These are phyloP conservation scores for Dicaeum eximium DNA, from an alignment of 2,113 vertebrate genomes.

Conservation along the genomic window DNA sequence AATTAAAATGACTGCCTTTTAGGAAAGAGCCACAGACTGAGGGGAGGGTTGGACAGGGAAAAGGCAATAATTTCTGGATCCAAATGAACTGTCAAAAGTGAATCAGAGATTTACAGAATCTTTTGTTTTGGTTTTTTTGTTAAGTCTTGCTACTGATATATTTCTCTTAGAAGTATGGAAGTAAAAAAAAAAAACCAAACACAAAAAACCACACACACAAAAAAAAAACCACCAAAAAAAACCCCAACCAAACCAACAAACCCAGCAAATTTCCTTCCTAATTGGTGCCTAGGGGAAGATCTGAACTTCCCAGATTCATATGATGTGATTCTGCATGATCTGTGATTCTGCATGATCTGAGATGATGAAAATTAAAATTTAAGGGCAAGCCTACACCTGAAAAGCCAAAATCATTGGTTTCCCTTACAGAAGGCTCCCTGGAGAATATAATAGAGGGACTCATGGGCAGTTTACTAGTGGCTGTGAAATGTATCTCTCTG, in stretches of 20 bases:
- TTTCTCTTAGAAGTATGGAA: neutral
- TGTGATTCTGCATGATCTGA: constrained; percentile 3
- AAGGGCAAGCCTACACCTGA: constrained; percentile 32
- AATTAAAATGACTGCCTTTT: neutral
- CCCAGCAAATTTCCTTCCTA: neutral
- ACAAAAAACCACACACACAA: too few species aligned
- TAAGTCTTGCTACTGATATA: neutral
- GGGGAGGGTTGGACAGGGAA: neutral
- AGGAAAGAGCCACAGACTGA: neutral
- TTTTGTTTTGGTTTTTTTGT: neutral
- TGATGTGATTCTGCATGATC: neutral
- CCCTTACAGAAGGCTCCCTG: constrained; percentile 12
- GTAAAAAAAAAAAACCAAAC: neutral
- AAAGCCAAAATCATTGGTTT: constrained; percentile 61
- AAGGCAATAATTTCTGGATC: neutral
- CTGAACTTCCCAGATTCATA: neutral
- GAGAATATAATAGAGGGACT: constrained; percentile 35
- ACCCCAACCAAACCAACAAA: too few species aligned
- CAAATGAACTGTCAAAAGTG: neutral
- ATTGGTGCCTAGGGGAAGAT: neutral
- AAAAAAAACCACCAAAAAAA: too few species aligned
- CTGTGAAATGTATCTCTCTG: constrained; percentile 19
- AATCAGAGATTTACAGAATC: neutral
- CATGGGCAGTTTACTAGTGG: constrained; percentile 20
- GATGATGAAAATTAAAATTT: constrained; percentile 44